phyloP scores from a whole-genome alignment of 2,888 invertebrate species.

The Eretmocerus hayati region DNA sequence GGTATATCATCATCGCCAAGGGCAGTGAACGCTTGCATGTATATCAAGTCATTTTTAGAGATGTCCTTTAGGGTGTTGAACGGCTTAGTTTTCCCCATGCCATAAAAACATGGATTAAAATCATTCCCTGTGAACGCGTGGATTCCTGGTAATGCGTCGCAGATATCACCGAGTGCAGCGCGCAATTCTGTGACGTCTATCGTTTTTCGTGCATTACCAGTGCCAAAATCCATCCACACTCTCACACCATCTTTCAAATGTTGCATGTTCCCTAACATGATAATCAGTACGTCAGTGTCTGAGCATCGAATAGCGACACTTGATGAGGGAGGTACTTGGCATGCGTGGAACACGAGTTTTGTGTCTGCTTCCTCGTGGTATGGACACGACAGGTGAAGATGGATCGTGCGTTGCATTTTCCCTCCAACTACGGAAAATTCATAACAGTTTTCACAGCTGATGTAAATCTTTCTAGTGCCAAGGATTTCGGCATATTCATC shows the following conservation, averaged over 20 bases:
- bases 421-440: background rate
- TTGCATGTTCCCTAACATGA: constrained; percentile 21
- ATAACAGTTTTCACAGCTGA: background rate
- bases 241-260: constrained; percentile 5
- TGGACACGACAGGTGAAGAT: background rate
- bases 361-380: background rate
- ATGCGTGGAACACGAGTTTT: background rate
- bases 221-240: constrained; percentile 19
- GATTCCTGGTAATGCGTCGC: constrained; percentile 18
- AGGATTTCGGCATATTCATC: background rate
- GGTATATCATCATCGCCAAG: too few relatives aligned
- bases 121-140: constrained; percentile 26
- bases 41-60: too few relatives aligned
- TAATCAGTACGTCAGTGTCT: constrained; percentile 15
- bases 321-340: background rate
- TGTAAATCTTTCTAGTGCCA: background rate
- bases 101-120: constrained; percentile 29
- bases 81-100: constrained; percentile 33
- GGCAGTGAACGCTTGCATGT: too few relatives aligned
- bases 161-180: constrained; percentile 10
- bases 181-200: constrained; percentile 20
- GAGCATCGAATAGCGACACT: constrained; percentile 11
- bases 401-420: background rate
- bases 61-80: constrained; percentile 2
- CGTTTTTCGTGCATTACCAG: constrained; percentile 13